These are phyloP conservation scores for Pogonocichla stellata DNA, from an alignment of 2,113 vertebrate species.

Conservation along the genomic window DNA sequence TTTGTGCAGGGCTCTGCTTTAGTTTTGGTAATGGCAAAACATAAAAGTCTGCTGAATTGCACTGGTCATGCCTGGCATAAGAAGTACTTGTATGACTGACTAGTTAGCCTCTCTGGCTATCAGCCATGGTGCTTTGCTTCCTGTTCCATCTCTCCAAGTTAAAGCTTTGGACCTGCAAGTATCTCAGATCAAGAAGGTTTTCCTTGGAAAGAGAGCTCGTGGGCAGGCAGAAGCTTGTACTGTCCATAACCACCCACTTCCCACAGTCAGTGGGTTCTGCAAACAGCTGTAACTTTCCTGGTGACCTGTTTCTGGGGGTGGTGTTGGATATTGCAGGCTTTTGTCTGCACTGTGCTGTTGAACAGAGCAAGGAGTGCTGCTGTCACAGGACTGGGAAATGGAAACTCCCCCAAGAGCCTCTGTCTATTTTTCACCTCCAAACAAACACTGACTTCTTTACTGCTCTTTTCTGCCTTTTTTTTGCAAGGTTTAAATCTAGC, in stretches of 20 bases:
- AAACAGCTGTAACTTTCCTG: background rate
- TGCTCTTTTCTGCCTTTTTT: background rate
- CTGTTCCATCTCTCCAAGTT: background rate
- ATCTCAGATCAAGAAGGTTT: background rate
- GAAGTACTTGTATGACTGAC: background rate
- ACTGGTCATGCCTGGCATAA: background rate
- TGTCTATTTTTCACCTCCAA: background rate
- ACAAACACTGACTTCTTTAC: fast-evolving
- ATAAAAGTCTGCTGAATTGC: background rate
- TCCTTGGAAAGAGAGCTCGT: background rate
- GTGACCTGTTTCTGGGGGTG: background rate
- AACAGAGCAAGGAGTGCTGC: background rate
- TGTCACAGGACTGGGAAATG: fast-evolving
- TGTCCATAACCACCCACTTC: background rate
- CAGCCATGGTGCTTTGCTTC: background rate
- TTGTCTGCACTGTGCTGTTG: background rate
- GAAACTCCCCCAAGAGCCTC: background rate
- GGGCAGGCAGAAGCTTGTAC: background rate
- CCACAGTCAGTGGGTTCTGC: background rate
- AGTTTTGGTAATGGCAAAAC: background rate
- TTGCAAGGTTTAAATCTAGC: background rate
- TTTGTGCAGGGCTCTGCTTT: background rate
- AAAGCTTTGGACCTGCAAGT: background rate
- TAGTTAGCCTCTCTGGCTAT: background rate
- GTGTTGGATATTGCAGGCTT: background rate